Percentiles rank a stretch among this genome's conserved stretches.
Evolutionary conservation across 2,797 vertebrate genomes (phyloP).

Genomic region (Microhierax caerulescens): DNA sequence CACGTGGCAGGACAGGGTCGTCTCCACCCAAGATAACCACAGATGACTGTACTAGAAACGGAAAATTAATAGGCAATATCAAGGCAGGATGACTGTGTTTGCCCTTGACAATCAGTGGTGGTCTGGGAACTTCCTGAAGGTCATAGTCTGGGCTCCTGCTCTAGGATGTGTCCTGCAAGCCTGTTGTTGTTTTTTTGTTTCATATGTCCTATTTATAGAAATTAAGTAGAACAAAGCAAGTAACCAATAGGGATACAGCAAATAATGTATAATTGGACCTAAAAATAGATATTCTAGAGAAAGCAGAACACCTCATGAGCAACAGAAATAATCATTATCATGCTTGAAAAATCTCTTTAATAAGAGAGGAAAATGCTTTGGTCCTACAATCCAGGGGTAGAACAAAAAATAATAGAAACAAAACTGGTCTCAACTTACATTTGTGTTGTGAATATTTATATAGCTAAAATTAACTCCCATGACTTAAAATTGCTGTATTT

Average conservation of each 20-base stretch:
- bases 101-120: not conserved
- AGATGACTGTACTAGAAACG: not conserved
- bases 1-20: not conserved
- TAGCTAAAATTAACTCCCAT: not conserved
- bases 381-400: not conserved
- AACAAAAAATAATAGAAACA: not conserved
- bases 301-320: not conserved
- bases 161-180: not conserved
- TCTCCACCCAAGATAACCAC: not conserved
- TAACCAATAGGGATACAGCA: not conserved
- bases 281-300: not conserved
- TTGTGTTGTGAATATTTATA: not conserved
- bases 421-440: not conserved
- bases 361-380: not conserved
- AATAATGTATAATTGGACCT: not conserved
- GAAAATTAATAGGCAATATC: not conserved
- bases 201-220: slow-evolving; percentile 17
- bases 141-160: not conserved
- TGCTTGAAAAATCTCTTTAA: not conserved
- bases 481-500: not conserved
- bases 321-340: not conserved
- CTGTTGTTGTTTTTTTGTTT: slow-evolving; percentile 42
- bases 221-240: not conserved
- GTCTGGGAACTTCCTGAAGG: slow-evolving; percentile 44
- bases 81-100: not conserved